phyloP scores from a whole-genome alignment of 2,888 invertebrate species.

The Rosalia funebris region DNA sequence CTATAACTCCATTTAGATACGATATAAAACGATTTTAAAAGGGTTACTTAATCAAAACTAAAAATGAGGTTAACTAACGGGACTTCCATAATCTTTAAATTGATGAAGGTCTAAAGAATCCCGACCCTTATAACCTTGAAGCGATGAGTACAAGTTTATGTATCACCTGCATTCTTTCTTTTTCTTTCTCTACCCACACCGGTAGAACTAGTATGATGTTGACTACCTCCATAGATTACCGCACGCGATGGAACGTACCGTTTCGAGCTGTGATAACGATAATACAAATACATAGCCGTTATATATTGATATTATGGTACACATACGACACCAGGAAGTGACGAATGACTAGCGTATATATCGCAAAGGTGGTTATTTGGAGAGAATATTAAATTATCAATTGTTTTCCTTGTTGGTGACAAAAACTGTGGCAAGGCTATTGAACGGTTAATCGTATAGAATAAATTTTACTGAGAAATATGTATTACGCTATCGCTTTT shows the following conservation, averaged over 20 bases:
- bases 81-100: slow-evolving; percentile 43
- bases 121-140: slow-evolving; percentile 40
- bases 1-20: slow-evolving; percentile 31
- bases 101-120: slow-evolving; percentile 45
- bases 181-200: slow-evolving; percentile 29
- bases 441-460: slow-evolving; percentile 1
- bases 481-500: no score
- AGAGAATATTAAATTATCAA: not conserved
- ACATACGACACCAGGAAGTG: slow-evolving; percentile 19
- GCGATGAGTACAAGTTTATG: slow-evolving; percentile 13
- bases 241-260: slow-evolving; percentile 25
- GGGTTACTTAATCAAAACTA: slow-evolving; percentile 34
- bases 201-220: slow-evolving; percentile 35
- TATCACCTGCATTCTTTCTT: slow-evolving; percentile 31
- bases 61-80: slow-evolving; percentile 51
- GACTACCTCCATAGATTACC: slow-evolving; percentile 32
- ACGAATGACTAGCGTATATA: not conserved
- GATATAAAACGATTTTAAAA: slow-evolving; percentile 34
- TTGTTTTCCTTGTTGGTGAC: not conserved
- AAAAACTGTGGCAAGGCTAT: not conserved
- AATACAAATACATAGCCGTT: slow-evolving; percentile 24
- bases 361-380: not conserved
- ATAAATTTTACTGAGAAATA: no score
- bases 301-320: slow-evolving; percentile 18
- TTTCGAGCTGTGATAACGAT: slow-evolving; percentile 22